Evolutionary conservation across 2,888 invertebrate species (phyloP).

Genomic region (Podabrus alpinus): DNA sequence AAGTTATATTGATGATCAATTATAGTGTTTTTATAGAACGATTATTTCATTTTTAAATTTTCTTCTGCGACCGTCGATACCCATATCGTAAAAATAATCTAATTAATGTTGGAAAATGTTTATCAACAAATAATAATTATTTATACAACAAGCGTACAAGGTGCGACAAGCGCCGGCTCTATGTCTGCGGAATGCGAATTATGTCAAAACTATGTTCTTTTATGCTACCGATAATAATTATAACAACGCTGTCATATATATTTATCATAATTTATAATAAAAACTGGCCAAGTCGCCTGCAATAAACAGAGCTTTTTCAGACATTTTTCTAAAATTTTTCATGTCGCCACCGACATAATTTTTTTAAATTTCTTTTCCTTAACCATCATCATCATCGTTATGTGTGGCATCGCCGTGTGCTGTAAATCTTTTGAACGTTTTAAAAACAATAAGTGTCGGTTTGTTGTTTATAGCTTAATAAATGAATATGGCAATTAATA

Average conservation of each 20-base stretch:
- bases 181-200: conserved; percentile 38
- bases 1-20: neutral
- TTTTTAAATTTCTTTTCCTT: neutral
- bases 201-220: conserved; percentile 24
- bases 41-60: neutral
- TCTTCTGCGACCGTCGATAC: neutral
- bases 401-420: neutral
- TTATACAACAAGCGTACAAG: conserved; percentile 32
- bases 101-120: conserved; percentile 14
- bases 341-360: no score
- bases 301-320: neutral
- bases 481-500: neutral
- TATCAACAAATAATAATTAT: conserved; percentile 33
- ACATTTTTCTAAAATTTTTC: neutral
- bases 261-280: neutral
- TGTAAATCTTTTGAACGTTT: neutral
- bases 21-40: neutral
- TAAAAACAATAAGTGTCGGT: conserved; percentile 21
- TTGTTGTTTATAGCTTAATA: conserved; percentile 9
- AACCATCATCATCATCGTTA: neutral
- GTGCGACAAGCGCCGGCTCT: conserved; percentile 41
- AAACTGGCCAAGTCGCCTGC: neutral
- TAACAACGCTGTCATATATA: neutral
- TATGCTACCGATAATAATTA: conserved; percentile 5
- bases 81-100: neutral